Percentiles rank a stretch among this genome's conserved stretches.
phyloP scores from a whole-genome alignment of 2,888 invertebrate species.

The Mycalesis mineus region DNA sequence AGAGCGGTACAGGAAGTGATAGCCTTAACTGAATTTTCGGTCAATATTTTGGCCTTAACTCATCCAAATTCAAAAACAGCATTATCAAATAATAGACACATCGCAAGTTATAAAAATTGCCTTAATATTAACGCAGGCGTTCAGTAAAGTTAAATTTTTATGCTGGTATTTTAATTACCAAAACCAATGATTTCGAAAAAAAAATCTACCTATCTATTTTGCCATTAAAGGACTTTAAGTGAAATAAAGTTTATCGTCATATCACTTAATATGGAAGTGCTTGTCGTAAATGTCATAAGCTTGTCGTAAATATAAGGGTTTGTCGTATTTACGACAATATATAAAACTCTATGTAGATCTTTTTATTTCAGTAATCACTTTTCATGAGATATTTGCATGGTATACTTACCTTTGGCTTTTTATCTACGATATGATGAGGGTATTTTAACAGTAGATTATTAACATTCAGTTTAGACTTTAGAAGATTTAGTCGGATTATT shows the following conservation, averaged over 20 bases:
- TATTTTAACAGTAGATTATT: too few relatives aligned
- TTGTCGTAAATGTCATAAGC: slow-evolving; percentile 52
- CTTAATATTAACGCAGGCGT: too few relatives aligned
- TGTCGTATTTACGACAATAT: slow-evolving; percentile 65
- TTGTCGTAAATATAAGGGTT: slow-evolving; percentile 66
- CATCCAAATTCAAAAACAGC: too few relatives aligned
- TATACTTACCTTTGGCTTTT: too few relatives aligned
- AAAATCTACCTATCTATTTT: background rate
- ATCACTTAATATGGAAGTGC: slow-evolving; percentile 69
- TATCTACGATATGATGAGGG: too few relatives aligned
- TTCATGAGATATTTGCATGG: slow-evolving; percentile 30
- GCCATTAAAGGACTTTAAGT: slow-evolving; percentile 39
- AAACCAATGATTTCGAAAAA: background rate
- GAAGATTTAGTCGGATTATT: too few relatives aligned
- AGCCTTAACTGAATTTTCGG: too few relatives aligned
- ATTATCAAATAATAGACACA: too few relatives aligned
- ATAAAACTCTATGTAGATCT: slow-evolving; percentile 40
- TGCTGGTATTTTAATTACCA: background rate
- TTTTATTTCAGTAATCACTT: slow-evolving; percentile 39
- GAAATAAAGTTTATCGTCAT: slow-evolving; percentile 59
- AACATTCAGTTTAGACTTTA: too few relatives aligned
- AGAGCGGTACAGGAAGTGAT: too few relatives aligned
- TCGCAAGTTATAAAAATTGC: too few relatives aligned
- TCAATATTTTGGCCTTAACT: too few relatives aligned
- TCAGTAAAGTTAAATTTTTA: background rate